Base-by-base conservation (phyloP, 2,113 vertebrate genomes). In the Poeciliopsis prolifica region DNA sequence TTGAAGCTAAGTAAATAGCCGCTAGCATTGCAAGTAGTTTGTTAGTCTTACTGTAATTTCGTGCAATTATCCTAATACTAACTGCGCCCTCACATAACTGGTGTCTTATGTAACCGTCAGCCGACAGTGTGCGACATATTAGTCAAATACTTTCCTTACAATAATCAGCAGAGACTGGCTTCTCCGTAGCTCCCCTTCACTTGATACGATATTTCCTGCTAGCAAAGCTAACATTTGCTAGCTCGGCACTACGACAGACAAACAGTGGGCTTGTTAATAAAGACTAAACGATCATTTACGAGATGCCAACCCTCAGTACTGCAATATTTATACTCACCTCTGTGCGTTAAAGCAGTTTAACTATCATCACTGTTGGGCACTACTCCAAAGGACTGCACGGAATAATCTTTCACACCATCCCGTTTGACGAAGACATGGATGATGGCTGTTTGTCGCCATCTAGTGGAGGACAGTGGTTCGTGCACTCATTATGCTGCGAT, bases 341-440 rank as follows among this genome's bases (percentile, higher is more conserved):
- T 66, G 70, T 79, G 79, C 61, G 65, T 89, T 86, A 93, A 33
- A 74, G 58, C 79, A 76, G 84, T 79, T 75, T 84, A 80, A 78
- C 73, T 86, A 86, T 85, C 92, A 93, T 93, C 82, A 79, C 89
- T 91, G 82, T 85, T 77, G 73, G 86, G 80, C 83, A 88, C 85
- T 80, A 87, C 85, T 80, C 80, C 83, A 87, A 81, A 66, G 82
- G 77, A 80, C 81, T 85, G 88, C 77, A 72, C 86, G 81, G 86
- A 90, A 91, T 89, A 91, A 83, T 85, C 83, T 83, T 81, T 84
- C 48, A 88, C 82, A 86, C 87, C 79, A 89, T 90, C 86, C 64
- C 72, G 61, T 71, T 82, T 79, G 48, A 63, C 26, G 77, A 54
- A 60, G 65, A 44, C 68, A 30, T 37, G 68, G 15, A 68, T 44